Conservation (phyloP, 1,140 invertebrate genomes). For the Notospermus geniculatus region DNA sequence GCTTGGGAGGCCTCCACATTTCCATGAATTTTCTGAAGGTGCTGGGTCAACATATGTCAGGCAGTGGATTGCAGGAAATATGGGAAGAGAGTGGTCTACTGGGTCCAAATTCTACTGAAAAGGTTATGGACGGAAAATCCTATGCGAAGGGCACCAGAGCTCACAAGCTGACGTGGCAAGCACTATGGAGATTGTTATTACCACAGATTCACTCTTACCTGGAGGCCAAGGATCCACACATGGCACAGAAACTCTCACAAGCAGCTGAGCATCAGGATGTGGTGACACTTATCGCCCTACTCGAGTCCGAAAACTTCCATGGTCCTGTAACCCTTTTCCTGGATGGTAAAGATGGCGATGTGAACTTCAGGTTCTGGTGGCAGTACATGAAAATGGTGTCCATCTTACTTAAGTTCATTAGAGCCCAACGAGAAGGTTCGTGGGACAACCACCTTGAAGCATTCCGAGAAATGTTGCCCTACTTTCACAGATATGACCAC, state of each 20-base stretch:
- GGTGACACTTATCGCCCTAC: not conserved
- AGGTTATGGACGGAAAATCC: conserved; percentile 17
- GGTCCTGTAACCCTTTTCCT: not conserved
- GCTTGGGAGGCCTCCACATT: conserved; percentile 14
- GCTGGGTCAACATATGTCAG: conserved; percentile 21
- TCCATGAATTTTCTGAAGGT: conserved; percentile 20
- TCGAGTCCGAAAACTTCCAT: not conserved
- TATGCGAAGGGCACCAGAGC: conserved; percentile 10
- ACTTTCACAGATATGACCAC: conserved; percentile 2
- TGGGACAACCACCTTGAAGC: not conserved
- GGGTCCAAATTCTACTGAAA: conserved; percentile 7
- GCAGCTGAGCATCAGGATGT: not conserved
- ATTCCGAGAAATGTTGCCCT: not conserved
- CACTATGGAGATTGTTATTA: not conserved
- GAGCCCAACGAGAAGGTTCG: not conserved
- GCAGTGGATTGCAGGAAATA: conserved; percentile 18
- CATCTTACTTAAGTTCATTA: not conserved
- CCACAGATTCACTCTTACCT: not conserved
- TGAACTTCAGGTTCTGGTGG: too few relatives aligned
- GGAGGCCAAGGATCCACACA: too few relatives aligned
- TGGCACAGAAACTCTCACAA: not conserved
- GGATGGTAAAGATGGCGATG: too few relatives aligned
- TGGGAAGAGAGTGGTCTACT: conserved; percentile 13
- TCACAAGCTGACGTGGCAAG: conserved; percentile 5
- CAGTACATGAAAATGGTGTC: not conserved